These are phyloP conservation scores for Napeogenes inachia DNA, from an alignment of 2,888 invertebrate species.

Conservation along the genomic window DNA sequence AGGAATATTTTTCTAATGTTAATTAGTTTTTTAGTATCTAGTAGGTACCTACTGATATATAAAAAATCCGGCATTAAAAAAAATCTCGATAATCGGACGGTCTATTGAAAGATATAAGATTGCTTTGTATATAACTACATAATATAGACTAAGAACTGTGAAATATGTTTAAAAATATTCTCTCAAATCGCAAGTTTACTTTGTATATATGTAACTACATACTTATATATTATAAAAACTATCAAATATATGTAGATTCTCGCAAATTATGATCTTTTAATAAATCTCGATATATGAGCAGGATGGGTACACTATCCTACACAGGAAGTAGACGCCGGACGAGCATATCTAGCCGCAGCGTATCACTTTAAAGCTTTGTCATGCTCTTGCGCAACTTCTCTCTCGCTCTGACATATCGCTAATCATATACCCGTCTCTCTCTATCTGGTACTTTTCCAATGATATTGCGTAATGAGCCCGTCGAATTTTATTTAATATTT, in stretches of 20 bases:
- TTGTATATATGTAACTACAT: too few species aligned
- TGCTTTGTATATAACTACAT: too few species aligned
- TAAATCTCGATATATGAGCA: constrained; percentile 36
- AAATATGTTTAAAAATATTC: too few species aligned
- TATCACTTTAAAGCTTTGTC: constrained; percentile 58
- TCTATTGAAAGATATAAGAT: too few species aligned
- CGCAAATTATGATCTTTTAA: constrained; percentile 1
- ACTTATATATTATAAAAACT: neutral
- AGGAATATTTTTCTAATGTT: too few species aligned
- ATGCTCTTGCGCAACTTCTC: constrained; percentile 52
- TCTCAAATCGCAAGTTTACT: too few species aligned
- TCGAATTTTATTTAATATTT: constrained; percentile 67
- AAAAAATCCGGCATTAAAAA: too few species aligned
- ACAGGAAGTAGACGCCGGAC: constrained; percentile 70
- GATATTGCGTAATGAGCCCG: constrained; percentile 65
- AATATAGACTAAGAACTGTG: too few species aligned
- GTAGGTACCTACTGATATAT: too few species aligned
- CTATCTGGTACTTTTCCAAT: constrained; percentile 48
- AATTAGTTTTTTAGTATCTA: too few species aligned
- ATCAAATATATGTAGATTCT: constrained; percentile 14
- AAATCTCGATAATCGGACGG: too few species aligned
- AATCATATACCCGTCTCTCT: constrained; percentile 45
- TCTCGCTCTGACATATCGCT: constrained; percentile 43
- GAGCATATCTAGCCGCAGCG: constrained; percentile 65
- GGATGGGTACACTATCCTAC: constrained; percentile 36